A percentile compares a stretch with the other conserved stretches of the same genome.
These are phyloP conservation scores for Parnassius mnemosyne DNA, from an alignment of 2,888 invertebrate species.

Conservation along the genomic window DNA sequence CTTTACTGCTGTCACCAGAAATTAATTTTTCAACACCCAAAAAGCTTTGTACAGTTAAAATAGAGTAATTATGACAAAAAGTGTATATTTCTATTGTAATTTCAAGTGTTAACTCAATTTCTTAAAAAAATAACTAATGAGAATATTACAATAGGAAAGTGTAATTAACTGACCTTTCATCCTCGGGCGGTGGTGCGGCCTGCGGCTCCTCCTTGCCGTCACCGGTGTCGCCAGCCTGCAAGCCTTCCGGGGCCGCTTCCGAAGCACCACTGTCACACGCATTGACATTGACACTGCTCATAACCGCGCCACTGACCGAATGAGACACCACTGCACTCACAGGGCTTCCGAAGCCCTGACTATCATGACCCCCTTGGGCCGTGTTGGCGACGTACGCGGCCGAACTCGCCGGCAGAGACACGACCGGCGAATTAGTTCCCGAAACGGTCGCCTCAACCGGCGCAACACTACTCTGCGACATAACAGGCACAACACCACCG, in stretches of 20 bases:
- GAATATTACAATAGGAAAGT: too few species aligned
- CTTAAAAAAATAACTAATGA: too few species aligned
- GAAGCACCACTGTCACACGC: conserved; percentile 72
- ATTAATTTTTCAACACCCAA: too few species aligned
- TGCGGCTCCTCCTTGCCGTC: conserved; percentile 73
- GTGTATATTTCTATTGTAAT: too few species aligned
- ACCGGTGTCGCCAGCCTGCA: conserved; percentile 62
- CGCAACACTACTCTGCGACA: conserved; percentile 76
- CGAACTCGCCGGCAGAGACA: conserved; percentile 72
- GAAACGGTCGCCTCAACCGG: conserved; percentile 71
- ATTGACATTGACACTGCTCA: conserved; percentile 74
- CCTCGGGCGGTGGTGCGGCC: conserved; percentile 60
- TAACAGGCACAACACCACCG: conserved; percentile 70
- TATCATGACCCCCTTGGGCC: conserved; percentile 63
- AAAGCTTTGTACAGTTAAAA: too few species aligned
- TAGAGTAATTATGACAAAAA: too few species aligned
- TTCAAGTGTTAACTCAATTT: too few species aligned
- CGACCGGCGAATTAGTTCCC: conserved; percentile 76
- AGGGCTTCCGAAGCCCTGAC: conserved; percentile 76
- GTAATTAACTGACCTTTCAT: conserved; percentile 69
- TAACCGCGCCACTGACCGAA: conserved; percentile 67
- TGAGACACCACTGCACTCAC: conserved; percentile 74
- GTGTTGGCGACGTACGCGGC: conserved; percentile 61
- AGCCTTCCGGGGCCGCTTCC: conserved; percentile 55
- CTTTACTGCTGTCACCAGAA: too few species aligned